phyloP scores from a whole-genome alignment of 2,888 invertebrate genomes.

The Mystacides longicornis region DNA sequence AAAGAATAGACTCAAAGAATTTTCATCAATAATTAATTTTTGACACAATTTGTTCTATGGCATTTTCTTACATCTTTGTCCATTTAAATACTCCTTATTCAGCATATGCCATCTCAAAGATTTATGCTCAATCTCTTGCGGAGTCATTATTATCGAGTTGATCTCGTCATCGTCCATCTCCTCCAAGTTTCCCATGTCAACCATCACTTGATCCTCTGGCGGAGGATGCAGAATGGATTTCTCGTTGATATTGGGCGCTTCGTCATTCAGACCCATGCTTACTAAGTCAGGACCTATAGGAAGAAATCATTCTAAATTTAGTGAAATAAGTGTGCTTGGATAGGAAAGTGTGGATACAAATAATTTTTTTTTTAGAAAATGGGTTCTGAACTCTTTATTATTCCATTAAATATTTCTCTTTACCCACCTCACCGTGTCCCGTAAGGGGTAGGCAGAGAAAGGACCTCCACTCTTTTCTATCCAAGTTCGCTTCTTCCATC shows the following conservation, averaged over 20 bases:
- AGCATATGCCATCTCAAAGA: slow-evolving; percentile 79
- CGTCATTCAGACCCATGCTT: slow-evolving; percentile 60
- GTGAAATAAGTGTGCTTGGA: too few relatives aligned
- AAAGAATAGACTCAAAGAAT: too few relatives aligned
- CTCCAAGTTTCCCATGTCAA: slow-evolving; percentile 58
- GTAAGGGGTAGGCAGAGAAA: too few relatives aligned
- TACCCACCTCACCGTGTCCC: too few relatives aligned
- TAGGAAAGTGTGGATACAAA: too few relatives aligned
- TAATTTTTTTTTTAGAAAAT: too few relatives aligned
- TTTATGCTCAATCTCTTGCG: slow-evolving; percentile 75
- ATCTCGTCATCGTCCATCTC: slow-evolving; percentile 87
- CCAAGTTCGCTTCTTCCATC: too few relatives aligned
- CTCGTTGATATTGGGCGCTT: slow-evolving; percentile 30
- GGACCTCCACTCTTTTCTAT: too few relatives aligned
- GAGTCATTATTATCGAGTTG: slow-evolving; percentile 75
- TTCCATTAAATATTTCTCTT: too few relatives aligned
- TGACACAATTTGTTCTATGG: too few relatives aligned
- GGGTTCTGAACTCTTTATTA: too few relatives aligned
- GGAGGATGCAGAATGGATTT: slow-evolving; percentile 29
- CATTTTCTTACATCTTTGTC: slow-evolving; percentile 61
- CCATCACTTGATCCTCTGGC: slow-evolving; percentile 31
- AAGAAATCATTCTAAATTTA: slow-evolving; percentile 20
- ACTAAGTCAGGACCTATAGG: slow-evolving; percentile 68
- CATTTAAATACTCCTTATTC: slow-evolving; percentile 80
- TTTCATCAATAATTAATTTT: too few relatives aligned